Conservation (phyloP, 30 jellyfish, hydroid and myxozoan genomes). For the Cassiopea andromeda region DNA sequence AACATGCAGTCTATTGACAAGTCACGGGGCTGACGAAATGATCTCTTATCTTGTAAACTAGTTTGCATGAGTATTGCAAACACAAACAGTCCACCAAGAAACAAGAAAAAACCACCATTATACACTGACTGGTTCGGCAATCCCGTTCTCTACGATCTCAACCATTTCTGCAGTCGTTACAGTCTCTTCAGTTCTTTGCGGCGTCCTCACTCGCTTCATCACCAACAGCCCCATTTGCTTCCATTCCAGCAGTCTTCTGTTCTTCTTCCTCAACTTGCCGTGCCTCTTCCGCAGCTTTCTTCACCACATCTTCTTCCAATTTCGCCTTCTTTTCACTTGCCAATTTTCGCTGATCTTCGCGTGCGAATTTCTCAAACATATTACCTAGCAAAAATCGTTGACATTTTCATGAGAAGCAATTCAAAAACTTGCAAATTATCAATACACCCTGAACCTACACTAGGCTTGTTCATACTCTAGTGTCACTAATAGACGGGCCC, state of each 20-base stretch:
- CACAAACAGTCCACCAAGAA: neutral
- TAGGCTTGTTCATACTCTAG: no score
- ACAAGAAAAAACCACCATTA: neutral
- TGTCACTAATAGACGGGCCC: no score
- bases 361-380: slow-evolving; percentile 68
- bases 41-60: no score
- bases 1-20: no score
- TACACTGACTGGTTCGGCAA: neutral
- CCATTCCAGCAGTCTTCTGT: slow-evolving; percentile 34
- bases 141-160: neutral
- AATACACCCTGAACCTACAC: no score
- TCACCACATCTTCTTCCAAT: slow-evolving; percentile 28
- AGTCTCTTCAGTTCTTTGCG: neutral
- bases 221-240: slow-evolving; percentile 15
- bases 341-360: slow-evolving; percentile 41
- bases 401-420: neutral
- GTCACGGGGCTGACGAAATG: no score
- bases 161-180: no score
- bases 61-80: no score
- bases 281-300: slow-evolving; percentile 73
- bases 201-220: neutral
- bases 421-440: no score
- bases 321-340: slow-evolving; percentile 29
- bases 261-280: slow-evolving; percentile 68
- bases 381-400: slow-evolving; percentile 28